phyloP scores from a whole-genome alignment of 2,888 invertebrate species.

The Azorinus chamasolen region DNA sequence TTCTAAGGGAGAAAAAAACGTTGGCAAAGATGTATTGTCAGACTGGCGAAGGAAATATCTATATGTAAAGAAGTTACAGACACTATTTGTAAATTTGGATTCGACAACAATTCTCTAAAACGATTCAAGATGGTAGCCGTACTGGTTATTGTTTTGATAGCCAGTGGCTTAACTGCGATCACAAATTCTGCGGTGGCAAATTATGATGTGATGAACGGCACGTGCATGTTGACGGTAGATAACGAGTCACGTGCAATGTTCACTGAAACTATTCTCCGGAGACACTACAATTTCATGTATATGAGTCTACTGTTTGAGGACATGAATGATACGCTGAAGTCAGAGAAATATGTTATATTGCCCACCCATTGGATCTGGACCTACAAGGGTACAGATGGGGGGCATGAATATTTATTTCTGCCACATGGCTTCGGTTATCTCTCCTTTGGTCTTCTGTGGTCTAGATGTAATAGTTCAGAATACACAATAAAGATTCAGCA shows the following conservation, averaged over 20 bases:
- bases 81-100: too few relatives aligned
- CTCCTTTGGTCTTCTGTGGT: constrained; percentile 48
- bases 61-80: too few relatives aligned
- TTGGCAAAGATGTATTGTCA: too few relatives aligned
- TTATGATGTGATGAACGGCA: too few relatives aligned
- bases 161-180: too few relatives aligned
- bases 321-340: constrained; percentile 4
- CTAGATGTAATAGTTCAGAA: constrained; percentile 1
- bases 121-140: too few relatives aligned
- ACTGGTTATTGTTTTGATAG: too few relatives aligned
- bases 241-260: constrained; percentile 3
- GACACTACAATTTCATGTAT: constrained; percentile 43
- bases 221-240: too few relatives aligned
- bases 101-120: too few relatives aligned
- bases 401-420: constrained; percentile 31
- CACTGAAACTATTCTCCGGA: constrained; percentile 8
- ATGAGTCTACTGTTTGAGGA: constrained; percentile 20
- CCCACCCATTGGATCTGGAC: constrained; percentile 49
- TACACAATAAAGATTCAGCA: constrained; percentile 3
- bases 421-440: constrained; percentile 47
- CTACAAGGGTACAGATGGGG: constrained; percentile 43
- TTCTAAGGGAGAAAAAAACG: too few relatives aligned
- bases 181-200: too few relatives aligned
- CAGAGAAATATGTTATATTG: constrained; percentile 23
- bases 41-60: too few relatives aligned